phyloP scores from a whole-genome alignment of 2,888 invertebrate species.

The Cephus runcator region DNA sequence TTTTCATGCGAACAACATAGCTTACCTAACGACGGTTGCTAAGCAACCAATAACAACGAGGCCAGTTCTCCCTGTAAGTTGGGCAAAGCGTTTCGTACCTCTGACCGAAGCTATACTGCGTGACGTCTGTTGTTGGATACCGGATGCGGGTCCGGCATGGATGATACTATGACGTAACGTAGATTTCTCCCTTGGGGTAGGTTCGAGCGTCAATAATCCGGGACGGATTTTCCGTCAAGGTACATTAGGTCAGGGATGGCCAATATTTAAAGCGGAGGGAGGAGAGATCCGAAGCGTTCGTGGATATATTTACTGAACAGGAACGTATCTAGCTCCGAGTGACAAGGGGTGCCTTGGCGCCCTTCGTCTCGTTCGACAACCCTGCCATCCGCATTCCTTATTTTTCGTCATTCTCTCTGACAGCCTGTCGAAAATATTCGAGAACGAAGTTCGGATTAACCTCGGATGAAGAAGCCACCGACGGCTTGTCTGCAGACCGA shows the following conservation, averaged over 20 bases:
- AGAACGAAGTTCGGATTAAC: background rate
- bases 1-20: background rate
- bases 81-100: background rate
- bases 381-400: background rate
- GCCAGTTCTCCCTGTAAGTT: background rate
- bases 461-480: background rate
- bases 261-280: background rate
- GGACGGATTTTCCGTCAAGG: background rate
- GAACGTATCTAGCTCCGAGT: background rate
- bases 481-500: background rate
- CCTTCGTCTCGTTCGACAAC: background rate
- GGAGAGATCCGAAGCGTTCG: background rate
- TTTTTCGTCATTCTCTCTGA: background rate
- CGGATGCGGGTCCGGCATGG: background rate
- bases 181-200: slow-evolving; percentile 8
- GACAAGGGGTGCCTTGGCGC: background rate
- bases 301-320: background rate
- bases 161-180: background rate
- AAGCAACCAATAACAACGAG: background rate
- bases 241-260: slow-evolving; percentile 4
- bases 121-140: background rate
- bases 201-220: slow-evolving; percentile 13
- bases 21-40: background rate
- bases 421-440: background rate
- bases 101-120: background rate